phyloP scores from a whole-genome alignment of 2,113 vertebrate genomes.

The Colius striatus region DNA sequence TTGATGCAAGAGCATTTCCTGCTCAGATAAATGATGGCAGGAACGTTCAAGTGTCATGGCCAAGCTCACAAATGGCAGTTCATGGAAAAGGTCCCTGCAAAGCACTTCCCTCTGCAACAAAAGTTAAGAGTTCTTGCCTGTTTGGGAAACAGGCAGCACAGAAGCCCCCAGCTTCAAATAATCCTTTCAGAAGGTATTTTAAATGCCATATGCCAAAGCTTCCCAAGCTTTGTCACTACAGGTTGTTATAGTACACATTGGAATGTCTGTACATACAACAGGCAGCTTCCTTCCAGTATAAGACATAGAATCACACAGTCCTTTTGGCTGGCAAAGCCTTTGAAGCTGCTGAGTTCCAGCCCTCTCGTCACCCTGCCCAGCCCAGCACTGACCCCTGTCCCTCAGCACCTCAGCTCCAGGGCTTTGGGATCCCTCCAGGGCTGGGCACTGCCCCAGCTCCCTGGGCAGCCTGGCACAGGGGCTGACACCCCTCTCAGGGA shows the following conservation, averaged over 20 bases:
- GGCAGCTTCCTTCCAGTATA: neutral
- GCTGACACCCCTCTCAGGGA: too few species aligned
- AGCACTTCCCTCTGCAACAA: neutral
- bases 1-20: accelerated
- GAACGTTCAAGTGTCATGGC: neutral
- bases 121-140: neutral
- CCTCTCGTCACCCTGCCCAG: too few species aligned
- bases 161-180: neutral
- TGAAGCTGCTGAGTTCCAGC: too few species aligned
- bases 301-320: too few species aligned
- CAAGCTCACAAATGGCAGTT: neutral
- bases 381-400: too few species aligned
- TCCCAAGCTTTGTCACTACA: neutral
- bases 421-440: too few species aligned
- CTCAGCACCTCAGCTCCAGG: too few species aligned
- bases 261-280: neutral
- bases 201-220: neutral
- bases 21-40: accelerated
- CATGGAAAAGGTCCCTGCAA: neutral
- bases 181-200: neutral
- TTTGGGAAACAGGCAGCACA: neutral
- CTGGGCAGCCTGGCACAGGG: too few species aligned
- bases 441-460: too few species aligned
- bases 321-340: too few species aligned
- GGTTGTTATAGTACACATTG: neutral